Base-by-base conservation (phyloP, 1,140 invertebrate genomes). In the Panulirus ornatus region DNA sequence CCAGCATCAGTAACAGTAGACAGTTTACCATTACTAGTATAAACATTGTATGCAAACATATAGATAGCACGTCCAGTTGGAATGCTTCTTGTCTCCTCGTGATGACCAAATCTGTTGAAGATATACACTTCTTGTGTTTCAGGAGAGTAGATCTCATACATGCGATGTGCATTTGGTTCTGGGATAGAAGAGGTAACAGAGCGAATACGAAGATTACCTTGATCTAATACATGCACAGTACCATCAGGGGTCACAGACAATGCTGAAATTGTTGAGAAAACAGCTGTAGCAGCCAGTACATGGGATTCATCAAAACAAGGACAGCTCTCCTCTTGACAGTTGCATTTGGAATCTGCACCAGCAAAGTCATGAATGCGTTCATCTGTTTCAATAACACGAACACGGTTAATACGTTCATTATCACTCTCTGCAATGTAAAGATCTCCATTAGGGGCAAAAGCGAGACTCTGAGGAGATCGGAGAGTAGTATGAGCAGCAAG, bases 121-220 rank as follows among this genome's bases (percentile, higher is more conserved):
- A 99, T 96, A 93, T 99, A 99, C 73, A 98, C 96, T 94, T 99
- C 98, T 94, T 99, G 98, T 0, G 97, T 98, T 92, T 99, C 98
- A 0, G 98, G 97, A 0, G 97, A 97, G 92, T 98, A 98, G 78
- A 99, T 98, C 94, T 99, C 97, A 93, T 99, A 99, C 93, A 98
- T 97, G 44, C 97, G 95, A 0, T 96, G 95, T 0, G 96, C 95
- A 92, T 96, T 97, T 0, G 97, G 96, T 0, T 97, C 85, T 0
- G 95, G 98, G 81, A 99, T 97, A 93, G 97, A 97, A 0, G 98
- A 97, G 94, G 97, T 97, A 0, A 99, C 97, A 0, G 98, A 98
- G 73, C 98, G 95, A 44, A 99, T 97, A 40, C 94, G 93, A n/a
- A 97, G 97, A 93, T 98, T 98, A 0, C 97, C 97, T 93, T 98